A percentile compares a stretch with the other conserved stretches of the same genome.
Evolutionary conservation across 1,140 invertebrate genomes (phyloP).

Genomic region (Drosophila equinoxialis): DNA sequence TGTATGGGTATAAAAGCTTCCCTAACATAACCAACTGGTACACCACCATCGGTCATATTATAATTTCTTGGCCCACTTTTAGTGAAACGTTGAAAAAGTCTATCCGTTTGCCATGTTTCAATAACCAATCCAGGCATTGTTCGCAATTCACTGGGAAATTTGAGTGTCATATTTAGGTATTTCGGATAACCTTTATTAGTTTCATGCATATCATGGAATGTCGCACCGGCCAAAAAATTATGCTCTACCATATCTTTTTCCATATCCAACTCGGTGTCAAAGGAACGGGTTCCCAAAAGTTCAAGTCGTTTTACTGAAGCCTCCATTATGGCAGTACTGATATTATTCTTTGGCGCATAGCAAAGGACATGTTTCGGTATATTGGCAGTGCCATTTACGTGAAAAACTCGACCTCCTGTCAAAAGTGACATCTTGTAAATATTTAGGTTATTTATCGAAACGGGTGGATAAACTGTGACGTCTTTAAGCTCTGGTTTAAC

Average conservation of each 20-base stretch:
- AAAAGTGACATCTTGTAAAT: neutral
- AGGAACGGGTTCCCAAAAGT: conserved; percentile 28
- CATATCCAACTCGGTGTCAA: conserved; percentile 20
- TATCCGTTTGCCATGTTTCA: conserved; percentile 55
- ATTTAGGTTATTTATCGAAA: conserved; percentile 6
- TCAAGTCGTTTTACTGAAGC: neutral
- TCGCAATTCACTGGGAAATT: conserved; percentile 55
- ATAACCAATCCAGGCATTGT: conserved; percentile 25
- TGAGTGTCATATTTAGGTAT: conserved; percentile 26
- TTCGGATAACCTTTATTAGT: conserved; percentile 2
- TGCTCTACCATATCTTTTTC: conserved; percentile 30
- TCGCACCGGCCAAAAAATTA: conserved; percentile 40
- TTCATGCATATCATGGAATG: conserved; percentile 9
- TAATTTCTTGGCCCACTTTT: conserved; percentile 59
- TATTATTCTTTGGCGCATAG: conserved; percentile 30
- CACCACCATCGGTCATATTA: conserved; percentile 52
- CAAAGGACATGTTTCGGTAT: conserved; percentile 31
- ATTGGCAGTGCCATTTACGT: conserved; percentile 39
- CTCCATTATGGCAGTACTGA: neutral
- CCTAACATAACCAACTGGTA: conserved; percentile 84
- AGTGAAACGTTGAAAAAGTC: conserved; percentile 38
- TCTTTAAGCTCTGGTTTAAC: neutral
- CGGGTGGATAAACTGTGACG: neutral
- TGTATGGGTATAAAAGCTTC: conserved; percentile 87
- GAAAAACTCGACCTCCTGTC: conserved; percentile 26